A percentile compares a stretch with the other conserved stretches of the same genome.
Conservation (phyloP, 2,113 vertebrate genomes). For the Scomber colias region DNA sequence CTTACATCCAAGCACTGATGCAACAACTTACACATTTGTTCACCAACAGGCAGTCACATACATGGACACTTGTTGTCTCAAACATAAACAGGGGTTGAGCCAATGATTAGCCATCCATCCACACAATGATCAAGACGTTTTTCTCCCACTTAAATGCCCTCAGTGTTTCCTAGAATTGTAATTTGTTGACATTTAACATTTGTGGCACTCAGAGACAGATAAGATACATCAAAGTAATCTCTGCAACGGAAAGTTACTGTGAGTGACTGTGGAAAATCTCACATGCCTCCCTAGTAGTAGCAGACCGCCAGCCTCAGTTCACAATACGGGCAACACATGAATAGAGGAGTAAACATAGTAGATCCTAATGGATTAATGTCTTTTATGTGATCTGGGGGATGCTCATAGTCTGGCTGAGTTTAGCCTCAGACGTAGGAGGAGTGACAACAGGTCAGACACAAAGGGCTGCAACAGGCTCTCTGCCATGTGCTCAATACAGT, state of each 20-base stretch:
- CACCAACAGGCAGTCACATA: slow-evolving; percentile 15
- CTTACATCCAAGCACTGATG: slow-evolving; percentile 23
- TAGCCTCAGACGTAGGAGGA: slow-evolving; percentile 22
- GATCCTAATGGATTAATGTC: slow-evolving; percentile 66
- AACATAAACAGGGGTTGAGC: slow-evolving; percentile 44
- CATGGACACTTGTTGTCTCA: slow-evolving; percentile 18
- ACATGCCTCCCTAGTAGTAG: slow-evolving; percentile 32
- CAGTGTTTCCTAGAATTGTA: slow-evolving; percentile 54
- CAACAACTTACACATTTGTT: background rate
- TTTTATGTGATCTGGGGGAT: slow-evolving; percentile 55
- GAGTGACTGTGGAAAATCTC: slow-evolving; percentile 67
- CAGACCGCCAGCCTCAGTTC: slow-evolving; percentile 52
- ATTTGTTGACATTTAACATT: slow-evolving; percentile 63
- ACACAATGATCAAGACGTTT: slow-evolving; percentile 44
- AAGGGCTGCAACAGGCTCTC: background rate
- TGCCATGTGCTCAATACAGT: background rate
- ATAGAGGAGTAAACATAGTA: slow-evolving; percentile 64
- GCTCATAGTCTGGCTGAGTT: slow-evolving; percentile 17
- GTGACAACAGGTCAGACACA: slow-evolving; percentile 31
- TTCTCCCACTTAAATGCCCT: slow-evolving; percentile 37
- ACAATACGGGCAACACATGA: slow-evolving; percentile 28
- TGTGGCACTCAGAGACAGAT: slow-evolving; percentile 50
- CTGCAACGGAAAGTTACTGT: slow-evolving; percentile 71
- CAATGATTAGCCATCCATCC: slow-evolving; percentile 48
- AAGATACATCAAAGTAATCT: slow-evolving; percentile 63